phyloP scores from a whole-genome alignment of 2,888 invertebrate species.

The Apantesis nais region DNA sequence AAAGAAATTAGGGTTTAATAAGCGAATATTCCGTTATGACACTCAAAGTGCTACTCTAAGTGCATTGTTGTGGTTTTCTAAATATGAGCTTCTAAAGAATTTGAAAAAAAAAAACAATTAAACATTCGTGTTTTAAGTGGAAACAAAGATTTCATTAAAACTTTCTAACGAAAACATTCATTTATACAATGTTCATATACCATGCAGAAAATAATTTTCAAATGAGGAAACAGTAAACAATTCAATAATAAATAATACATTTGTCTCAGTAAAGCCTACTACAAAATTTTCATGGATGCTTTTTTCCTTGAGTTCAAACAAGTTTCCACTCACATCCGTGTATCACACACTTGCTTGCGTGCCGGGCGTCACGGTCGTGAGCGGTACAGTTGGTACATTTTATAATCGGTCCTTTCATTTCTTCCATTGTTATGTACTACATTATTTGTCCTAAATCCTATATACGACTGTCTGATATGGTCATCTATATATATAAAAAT shows the following conservation, averaged over 20 bases:
- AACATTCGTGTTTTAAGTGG: not conserved
- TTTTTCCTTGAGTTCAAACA: not conserved
- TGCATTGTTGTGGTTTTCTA: too few species aligned
- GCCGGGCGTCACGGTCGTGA: not conserved
- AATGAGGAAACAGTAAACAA: not conserved
- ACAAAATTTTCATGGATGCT: not conserved
- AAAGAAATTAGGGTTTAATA: too few species aligned
- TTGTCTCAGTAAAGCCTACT: not conserved
- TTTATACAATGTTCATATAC: not conserved
- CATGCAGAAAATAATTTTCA: not conserved
- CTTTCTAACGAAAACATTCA: not conserved
- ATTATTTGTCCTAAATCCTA: too few species aligned
- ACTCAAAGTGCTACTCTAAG: too few species aligned
- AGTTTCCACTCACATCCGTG: not conserved
- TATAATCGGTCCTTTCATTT: too few species aligned
- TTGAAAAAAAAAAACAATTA: too few species aligned
- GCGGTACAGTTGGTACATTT: not conserved
- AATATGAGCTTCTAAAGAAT: too few species aligned
- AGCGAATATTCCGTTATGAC: too few species aligned
- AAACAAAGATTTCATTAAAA: not conserved
- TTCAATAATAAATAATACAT: not conserved
- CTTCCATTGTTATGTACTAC: too few species aligned
- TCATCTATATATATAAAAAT: too few species aligned
- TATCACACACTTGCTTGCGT: too few species aligned
- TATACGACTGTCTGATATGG: too few species aligned